Evolutionary conservation across 2,888 invertebrate genomes (phyloP).

Genomic region (Epirrhoe tristata): DNA sequence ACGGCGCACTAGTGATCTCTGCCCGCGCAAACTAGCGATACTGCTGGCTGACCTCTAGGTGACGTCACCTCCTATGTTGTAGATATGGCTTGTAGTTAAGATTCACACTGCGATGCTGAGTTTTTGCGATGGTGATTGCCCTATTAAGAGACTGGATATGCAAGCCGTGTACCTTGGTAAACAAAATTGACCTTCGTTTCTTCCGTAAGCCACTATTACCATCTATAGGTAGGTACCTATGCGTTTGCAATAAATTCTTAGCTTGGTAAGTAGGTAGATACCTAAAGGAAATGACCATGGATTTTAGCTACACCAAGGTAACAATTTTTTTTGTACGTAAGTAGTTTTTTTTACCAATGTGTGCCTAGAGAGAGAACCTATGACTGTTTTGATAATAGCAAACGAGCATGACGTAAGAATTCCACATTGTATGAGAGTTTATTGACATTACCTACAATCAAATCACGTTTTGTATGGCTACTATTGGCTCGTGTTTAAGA

Average conservation of each 20-base stretch:
- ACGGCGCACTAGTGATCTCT: conserved; percentile 79
- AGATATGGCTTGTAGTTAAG: conserved; percentile 70
- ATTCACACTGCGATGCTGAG: conserved; percentile 69
- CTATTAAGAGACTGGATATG: conserved; percentile 55
- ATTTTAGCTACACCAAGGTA: conserved; percentile 1
- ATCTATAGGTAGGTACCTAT: background rate
- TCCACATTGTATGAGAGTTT: conserved; percentile 32
- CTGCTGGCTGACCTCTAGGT: conserved; percentile 70
- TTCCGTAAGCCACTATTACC: conserved; percentile 26
- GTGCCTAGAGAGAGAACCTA: no score
- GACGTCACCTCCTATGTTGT: conserved; percentile 70
- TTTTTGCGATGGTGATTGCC: conserved; percentile 67
- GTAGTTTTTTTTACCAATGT: background rate
- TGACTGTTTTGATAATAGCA: conserved; percentile 6
- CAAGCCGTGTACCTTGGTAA: conserved; percentile 49
- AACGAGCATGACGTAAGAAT: conserved; percentile 32
- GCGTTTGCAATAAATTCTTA: conserved; percentile 26
- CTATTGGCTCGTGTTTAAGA: background rate
- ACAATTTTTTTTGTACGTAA: background rate
- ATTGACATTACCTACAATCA: conserved; percentile 33
- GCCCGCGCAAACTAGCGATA: conserved; percentile 65
- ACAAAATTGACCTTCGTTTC: conserved; percentile 64
- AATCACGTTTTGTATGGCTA: conserved; percentile 26
- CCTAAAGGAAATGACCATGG: conserved; percentile 29
- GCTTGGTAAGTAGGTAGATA: conserved; percentile 11